Base-by-base conservation (phyloP, 2,797 vertebrate species). In the Acanthis flammea region DNA sequence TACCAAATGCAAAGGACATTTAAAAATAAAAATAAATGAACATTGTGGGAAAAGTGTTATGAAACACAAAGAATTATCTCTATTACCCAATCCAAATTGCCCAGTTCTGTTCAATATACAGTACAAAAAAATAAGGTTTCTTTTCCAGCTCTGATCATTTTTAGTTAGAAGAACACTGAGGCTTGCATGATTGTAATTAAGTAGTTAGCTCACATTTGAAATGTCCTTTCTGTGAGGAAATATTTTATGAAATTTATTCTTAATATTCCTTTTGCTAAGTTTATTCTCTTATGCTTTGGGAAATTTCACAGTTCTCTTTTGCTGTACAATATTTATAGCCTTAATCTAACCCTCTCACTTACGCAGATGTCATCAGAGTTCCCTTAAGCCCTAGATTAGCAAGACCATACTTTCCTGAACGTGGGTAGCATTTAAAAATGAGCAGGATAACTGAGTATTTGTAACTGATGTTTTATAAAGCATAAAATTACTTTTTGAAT, bases 271-370 rank as follows among this genome's bases (percentile, higher is more conserved):
- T 88, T 79, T 60, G 27, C 31, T 54, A 82, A 74, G 51, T 75
- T 62, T 87, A 76, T 82, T 92, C 83, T 61, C 35, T 54, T 87
- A 51, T 9, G 45, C 35, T 86, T 74, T 68, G 61, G 23, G 65
- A 86, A 89, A 94, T 61, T 81, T 79, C 30, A 71, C 25, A 33
- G 51, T 30, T 90, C 68, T 86, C 61, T 47, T 92, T 50, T 48
- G 48, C 78, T 39, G 39, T 58, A 50, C 72, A 93, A 48, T 95
- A 91, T 94, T 95, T 94, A 94, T 93, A 67, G 78, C 44, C 39
- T 91, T 89, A 91, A 95, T 95, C 61, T 95, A 91, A 92, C 61
- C 23, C 44, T 74, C 80, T 89, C 78, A 65, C 53, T 94, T 90
- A 74, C 0, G 6, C 37, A 76, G 73, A 80, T 86, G 68, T 66